Evolutionary conservation across 2,797 vertebrate genomes (phyloP).

Genomic region (Cyclopterus lumpus): DNA sequence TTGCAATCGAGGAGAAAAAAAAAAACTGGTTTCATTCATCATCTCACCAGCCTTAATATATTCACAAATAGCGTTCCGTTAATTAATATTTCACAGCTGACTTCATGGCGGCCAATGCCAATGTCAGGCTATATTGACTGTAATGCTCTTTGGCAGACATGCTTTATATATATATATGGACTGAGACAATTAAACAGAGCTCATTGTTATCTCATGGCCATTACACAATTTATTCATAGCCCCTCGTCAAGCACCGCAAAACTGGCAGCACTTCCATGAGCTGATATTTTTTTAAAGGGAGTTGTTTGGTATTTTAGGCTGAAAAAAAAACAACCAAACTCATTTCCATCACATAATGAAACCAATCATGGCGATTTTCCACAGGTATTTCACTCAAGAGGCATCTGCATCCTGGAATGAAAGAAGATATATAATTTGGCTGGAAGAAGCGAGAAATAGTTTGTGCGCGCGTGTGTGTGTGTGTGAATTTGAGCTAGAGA

Average conservation of each 20-base stretch:
- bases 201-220: slow-evolving; percentile 48
- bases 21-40: background rate
- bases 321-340: too few species aligned
- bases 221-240: slow-evolving; percentile 49
- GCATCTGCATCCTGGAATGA: slow-evolving; percentile 59
- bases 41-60: slow-evolving; percentile 15
- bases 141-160: background rate
- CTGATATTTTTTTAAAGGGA: too few species aligned
- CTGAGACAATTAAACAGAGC: slow-evolving; percentile 50
- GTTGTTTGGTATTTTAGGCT: too few species aligned
- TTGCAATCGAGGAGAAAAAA: background rate
- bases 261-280: slow-evolving; percentile 31
- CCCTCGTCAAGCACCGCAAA: slow-evolving; percentile 44
- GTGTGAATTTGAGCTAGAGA: slow-evolving; percentile 43
- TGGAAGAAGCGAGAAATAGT: slow-evolving; percentile 48
- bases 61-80: slow-evolving; percentile 1
- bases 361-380: slow-evolving; percentile 68
- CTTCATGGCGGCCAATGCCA: slow-evolving; percentile 12
- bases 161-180: slow-evolving; percentile 5
- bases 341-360: slow-evolving; percentile 72
- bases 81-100: slow-evolving; percentile 48
- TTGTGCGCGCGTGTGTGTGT: slow-evolving; percentile 54
- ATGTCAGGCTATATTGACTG: background rate
- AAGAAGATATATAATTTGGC: slow-evolving; percentile 68
- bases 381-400: slow-evolving; percentile 63